Base-by-base conservation (phyloP, 2,797 vertebrate genomes). In the Epinephelus awoara region DNA sequence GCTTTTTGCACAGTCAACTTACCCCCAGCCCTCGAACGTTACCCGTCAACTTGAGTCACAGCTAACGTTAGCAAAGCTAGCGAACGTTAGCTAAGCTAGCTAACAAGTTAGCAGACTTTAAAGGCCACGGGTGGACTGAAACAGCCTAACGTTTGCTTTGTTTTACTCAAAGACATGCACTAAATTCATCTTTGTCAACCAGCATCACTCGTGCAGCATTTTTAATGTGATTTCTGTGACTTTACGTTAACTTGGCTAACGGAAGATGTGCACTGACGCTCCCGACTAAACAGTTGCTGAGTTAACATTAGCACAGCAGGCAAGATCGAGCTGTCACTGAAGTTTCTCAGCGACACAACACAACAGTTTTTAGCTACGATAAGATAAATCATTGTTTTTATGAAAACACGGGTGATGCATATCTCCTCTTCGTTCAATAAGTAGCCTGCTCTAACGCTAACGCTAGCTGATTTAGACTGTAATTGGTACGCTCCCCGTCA, bases 1-100 rank as follows among this genome's bases (percentile, higher is more conserved):
- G 82, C 72, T 69, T 89, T 92, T 83, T 80, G 81, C 76, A 68
- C 29, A 80, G 88, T 85, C 85, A 90, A 93, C 85, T 93, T 80
- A 7, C 56, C 51, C 58, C n/a, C 47, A 76, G 74, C 74, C 57
- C 78, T 65, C 68, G 66, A 66, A 62, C 68, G 84, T 52, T 80
- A 62, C 68, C 72, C 90, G 87, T 91, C 81, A 92, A 91, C 82
- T 91, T 82, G 80, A 92, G 78, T 66, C 87, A 81, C 9, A 57
- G 88, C 89, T 89, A 89, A 27, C 79, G 83, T 38, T 89, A 91
- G 89, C 91, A 3, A 4, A 40, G 82, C 77, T 72, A 77, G 89
- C 89, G 77, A 81, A 23, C 51, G 34, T 34, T 65, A 83, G 88
- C 89, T 77, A 73, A 66, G 57, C 58, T 69, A 80, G 78, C 89